A percentile compares a stretch with the other conserved stretches of the same genome.
These are phyloP conservation scores for Pseudopleuronectes americanus DNA, from an alignment of 2,797 vertebrate species.

Conservation along the genomic window DNA sequence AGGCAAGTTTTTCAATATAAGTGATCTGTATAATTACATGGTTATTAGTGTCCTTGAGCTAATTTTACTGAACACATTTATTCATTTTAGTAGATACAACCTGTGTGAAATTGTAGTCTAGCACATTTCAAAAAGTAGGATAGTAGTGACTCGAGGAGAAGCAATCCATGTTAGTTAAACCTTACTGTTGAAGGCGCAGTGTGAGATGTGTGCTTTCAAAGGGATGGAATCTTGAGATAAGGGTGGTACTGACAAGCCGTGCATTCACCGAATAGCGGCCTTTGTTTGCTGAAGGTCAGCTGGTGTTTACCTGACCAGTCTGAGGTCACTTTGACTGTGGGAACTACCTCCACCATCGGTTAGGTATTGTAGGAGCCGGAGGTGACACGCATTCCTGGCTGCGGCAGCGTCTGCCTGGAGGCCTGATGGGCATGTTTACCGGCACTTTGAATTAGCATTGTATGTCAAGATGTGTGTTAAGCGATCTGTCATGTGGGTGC, in stretches of 20 bases:
- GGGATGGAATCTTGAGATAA: slow-evolving; percentile 54
- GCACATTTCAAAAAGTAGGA: too few relatives aligned
- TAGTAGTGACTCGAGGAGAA: too few relatives aligned
- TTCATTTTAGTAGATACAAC: too few relatives aligned
- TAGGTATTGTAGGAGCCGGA: slow-evolving; percentile 39
- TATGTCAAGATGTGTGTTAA: background rate
- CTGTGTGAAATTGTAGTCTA: too few relatives aligned
- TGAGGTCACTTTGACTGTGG: slow-evolving; percentile 51
- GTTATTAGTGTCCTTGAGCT: too few relatives aligned
- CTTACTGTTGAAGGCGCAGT: background rate
- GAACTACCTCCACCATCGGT: slow-evolving; percentile 38
- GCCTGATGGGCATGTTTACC: slow-evolving; percentile 15
- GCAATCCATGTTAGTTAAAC: background rate
- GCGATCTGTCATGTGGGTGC: background rate
- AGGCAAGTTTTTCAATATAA: too few relatives aligned
- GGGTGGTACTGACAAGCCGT: slow-evolving; percentile 33
- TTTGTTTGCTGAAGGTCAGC: slow-evolving; percentile 60
- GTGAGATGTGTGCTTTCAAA: slow-evolving; percentile 2
- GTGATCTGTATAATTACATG: too few relatives aligned
- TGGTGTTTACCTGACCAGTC: slow-evolving; percentile 49
- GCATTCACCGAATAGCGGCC: slow-evolving; percentile 44
- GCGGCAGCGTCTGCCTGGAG: background rate
- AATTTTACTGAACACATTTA: too few relatives aligned
- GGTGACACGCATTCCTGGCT: slow-evolving; percentile 44
- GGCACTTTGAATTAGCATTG: background rate